phyloP scores from a whole-genome alignment of 2,888 invertebrate genomes.

The Iphiclides podalirius region DNA sequence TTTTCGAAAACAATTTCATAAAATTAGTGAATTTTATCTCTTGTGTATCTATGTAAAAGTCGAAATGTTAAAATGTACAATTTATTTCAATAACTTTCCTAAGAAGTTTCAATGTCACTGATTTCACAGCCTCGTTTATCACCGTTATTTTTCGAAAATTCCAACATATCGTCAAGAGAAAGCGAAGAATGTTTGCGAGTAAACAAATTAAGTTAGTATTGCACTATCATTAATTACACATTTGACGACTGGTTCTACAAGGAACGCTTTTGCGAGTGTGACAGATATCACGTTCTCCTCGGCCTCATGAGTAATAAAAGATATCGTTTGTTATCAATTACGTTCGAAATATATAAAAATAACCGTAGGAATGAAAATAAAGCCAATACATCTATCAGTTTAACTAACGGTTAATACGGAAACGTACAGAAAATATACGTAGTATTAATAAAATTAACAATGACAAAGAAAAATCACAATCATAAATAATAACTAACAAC shows the following conservation, averaged over 20 bases:
- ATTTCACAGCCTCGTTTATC: not conserved
- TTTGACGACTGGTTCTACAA: conserved; percentile 3
- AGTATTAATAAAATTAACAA: not conserved
- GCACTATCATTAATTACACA: conserved; percentile 29
- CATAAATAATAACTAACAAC: not conserved
- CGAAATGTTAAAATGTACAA: not conserved
- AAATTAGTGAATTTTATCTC: too few species aligned
- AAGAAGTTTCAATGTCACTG: not conserved
- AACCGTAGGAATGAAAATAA: not conserved
- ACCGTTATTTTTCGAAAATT: conserved; percentile 24
- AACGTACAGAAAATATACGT: too few species aligned
- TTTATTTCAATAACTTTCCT: not conserved
- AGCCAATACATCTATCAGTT: not conserved
- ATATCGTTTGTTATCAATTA: conserved; percentile 30
- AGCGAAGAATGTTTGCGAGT: conserved; percentile 19
- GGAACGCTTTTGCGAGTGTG: conserved; percentile 37
- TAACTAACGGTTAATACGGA: too few species aligned
- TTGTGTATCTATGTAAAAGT: too few species aligned
- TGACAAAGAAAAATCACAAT: not conserved
- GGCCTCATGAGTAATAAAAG: conserved; percentile 32
- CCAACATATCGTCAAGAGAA: not conserved
- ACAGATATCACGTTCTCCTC: conserved; percentile 55
- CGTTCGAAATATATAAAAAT: conserved; percentile 3
- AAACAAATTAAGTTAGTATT: conserved; percentile 36
- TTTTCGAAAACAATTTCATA: too few species aligned